A percentile compares a stretch with the other conserved stretches of the same genome.
Conservation (phyloP, 2,888 invertebrate genomes). For the Polyommatus iphigenia region DNA sequence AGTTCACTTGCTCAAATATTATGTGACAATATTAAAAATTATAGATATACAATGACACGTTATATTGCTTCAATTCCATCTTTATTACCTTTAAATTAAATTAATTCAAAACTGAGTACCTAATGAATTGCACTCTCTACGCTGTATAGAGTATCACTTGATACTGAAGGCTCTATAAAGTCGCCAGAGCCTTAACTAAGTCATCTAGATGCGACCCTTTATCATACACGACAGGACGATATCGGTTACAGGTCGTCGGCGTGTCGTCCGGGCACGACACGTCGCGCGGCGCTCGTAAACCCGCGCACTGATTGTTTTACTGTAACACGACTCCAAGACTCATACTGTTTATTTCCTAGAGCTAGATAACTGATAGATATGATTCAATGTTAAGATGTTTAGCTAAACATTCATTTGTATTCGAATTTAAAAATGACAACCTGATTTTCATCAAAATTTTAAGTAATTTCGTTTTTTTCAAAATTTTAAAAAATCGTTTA, state of each 20-base stretch:
- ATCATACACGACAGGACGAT: background rate
- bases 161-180: background rate
- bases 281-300: background rate
- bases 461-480: background rate
- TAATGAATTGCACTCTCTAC: background rate
- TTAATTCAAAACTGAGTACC: background rate
- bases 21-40: too few species aligned
- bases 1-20: too few species aligned
- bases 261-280: background rate
- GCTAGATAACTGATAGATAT: background rate
- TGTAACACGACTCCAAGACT: background rate
- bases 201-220: background rate
- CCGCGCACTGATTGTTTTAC: background rate
- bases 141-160: background rate
- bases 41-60: too few species aligned
- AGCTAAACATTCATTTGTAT: background rate
- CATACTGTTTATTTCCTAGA: background rate
- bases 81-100: background rate
- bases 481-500: background rate
- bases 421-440: background rate
- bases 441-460: background rate
- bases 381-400: background rate
- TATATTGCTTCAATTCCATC: too few species aligned
- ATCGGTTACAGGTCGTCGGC: background rate
- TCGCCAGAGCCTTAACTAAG: background rate